Evolutionary conservation across 2,797 vertebrate species (phyloP), one percentile per base, ranked within the genome.

Genomic region (Tapera naevia): DNA sequence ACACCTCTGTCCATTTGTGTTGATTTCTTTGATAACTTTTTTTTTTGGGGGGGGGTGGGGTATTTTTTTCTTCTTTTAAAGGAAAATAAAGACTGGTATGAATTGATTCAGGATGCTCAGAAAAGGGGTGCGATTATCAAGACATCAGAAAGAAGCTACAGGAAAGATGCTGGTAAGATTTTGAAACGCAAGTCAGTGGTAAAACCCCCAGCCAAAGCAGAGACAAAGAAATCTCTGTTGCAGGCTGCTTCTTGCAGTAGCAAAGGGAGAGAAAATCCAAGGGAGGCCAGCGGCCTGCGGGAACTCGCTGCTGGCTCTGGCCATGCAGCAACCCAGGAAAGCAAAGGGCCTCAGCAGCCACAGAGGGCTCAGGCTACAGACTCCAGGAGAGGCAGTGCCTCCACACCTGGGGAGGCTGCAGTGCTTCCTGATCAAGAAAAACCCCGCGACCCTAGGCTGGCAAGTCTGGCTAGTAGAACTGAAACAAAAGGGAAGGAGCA

Each of bases 61-160:
- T 30, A 6, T 39, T 27, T 37, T 37, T 28, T 12, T 50, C 18
- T 53, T 19, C 1, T 27, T 79, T 85, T 93, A 39, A 88, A 98
- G 98, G 98, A 98, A 54, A 98, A 98, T 15, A 91, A 95, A 12
- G 98, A 98, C 70, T 99, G 98, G 98, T 97, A 98, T 5, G 90
- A 98, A 4, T 93, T 99, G 91, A 98, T 99, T 81, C 97, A 98
- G 64, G 98, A 99, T 6, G 98, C 98, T 5, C 96, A 97, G 45
- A 97, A 46, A 56, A 98, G 98, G 35, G 98, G 98, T 0, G 97
- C 97, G 60, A 98, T 98, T 32, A 92, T 98, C 45, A 97, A 88
- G 83, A 98, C 98, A 1, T 91, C 66, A 5, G 95, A 97, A 89
- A 94, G 86, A 21, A 95, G 51, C 66, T 99, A 98, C 17, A 96